Conservation (phyloP, 2,888 invertebrate genomes). For the Epistrophe eligans region DNA sequence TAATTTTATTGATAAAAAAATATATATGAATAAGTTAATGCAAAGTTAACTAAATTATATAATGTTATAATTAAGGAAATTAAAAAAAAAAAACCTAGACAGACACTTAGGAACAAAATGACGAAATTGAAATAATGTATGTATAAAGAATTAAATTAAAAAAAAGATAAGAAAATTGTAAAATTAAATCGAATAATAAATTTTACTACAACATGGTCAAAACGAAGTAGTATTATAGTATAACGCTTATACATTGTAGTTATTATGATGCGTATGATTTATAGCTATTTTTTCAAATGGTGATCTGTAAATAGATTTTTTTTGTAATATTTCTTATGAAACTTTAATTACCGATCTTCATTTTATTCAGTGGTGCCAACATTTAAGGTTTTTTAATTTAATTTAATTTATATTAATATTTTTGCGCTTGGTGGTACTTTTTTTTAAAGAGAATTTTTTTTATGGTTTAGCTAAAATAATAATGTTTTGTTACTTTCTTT, state of each 20-base stretch:
- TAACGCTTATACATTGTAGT: too few species aligned
- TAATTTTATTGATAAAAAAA: constrained; percentile 30
- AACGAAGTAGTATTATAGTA: constrained; percentile 6
- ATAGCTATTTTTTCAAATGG: constrained; percentile 10
- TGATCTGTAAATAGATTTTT: constrained; percentile 26
- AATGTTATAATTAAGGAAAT: background rate
- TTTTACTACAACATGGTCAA: constrained; percentile 14
- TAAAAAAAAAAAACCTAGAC: background rate
- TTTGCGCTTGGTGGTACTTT: too few species aligned
- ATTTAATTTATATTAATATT: too few species aligned
- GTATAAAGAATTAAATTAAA: constrained; percentile 56
- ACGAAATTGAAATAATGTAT: constrained; percentile 46
- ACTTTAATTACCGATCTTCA: background rate
- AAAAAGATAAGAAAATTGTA: constrained; percentile 20
- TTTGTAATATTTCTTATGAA: too few species aligned
- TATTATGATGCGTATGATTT: background rate
- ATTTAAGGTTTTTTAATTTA: background rate
- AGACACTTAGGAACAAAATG: constrained; percentile 13
- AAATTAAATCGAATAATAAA: constrained; percentile 10
- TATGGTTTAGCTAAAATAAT: too few species aligned
- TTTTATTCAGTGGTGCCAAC: background rate
- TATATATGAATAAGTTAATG: constrained; percentile 34
- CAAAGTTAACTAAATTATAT: constrained; percentile 13
- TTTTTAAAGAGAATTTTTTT: too few species aligned
- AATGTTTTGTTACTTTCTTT: too few species aligned